Conservation (phyloP, 2,888 invertebrate species). For the Dorcus hopei region DNA sequence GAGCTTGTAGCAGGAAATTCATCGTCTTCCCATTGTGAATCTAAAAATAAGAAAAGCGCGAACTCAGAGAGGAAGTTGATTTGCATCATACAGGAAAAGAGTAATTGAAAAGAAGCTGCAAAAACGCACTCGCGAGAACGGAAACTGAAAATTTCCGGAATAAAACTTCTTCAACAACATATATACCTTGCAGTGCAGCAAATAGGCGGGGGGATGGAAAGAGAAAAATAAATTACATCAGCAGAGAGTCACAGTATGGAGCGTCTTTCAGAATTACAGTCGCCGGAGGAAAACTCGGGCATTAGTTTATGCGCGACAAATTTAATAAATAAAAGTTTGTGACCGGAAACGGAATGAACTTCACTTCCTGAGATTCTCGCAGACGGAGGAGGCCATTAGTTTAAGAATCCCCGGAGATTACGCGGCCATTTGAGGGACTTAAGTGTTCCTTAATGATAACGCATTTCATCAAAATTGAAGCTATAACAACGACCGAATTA, state of each 20-base stretch:
- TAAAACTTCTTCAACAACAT: constrained; percentile 22
- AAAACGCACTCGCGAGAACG: constrained; percentile 32
- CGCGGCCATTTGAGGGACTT: constrained; percentile 20
- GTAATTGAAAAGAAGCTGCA: constrained; percentile 37
- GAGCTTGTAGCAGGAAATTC: too few species aligned
- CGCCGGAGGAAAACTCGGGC: constrained; percentile 18
- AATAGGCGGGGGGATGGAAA: constrained; percentile 14
- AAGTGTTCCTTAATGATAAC: constrained; percentile 32
- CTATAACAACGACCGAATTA: constrained; percentile 26
- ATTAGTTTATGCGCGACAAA: constrained; percentile 29
- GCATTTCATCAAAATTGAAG: constrained; percentile 29
- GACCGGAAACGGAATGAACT: constrained; percentile 31
- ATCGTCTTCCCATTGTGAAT: too few species aligned
- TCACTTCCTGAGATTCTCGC: constrained; percentile 20
- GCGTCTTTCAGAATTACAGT: constrained; percentile 17
- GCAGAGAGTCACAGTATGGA: constrained; percentile 14
- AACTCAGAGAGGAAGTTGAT: constrained; percentile 15
- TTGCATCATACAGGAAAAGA: constrained; percentile 40
- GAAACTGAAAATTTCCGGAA: constrained; percentile 42
- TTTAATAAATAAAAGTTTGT: constrained; percentile 34
- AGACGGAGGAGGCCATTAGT: constrained; percentile 19
- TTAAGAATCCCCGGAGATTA: constrained; percentile 22
- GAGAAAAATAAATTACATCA: constrained; percentile 18
- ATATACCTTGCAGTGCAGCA: constrained; percentile 4
- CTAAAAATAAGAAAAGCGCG: background rate